Conservation (phyloP, 2,797 vertebrate genomes). For the Huso huso region DNA sequence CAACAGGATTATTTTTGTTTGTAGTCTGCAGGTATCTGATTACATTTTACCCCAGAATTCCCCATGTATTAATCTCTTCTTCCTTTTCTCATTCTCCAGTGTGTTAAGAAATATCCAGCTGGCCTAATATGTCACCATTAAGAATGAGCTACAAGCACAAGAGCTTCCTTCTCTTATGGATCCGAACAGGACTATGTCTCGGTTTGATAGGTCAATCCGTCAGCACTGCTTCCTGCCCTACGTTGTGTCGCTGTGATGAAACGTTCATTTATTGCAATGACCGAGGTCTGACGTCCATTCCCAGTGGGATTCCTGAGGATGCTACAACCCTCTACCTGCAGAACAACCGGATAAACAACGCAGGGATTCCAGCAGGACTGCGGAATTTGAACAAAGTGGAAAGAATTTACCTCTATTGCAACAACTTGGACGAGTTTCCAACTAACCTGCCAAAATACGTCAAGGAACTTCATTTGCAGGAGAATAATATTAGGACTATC, state of each 20-base stretch:
- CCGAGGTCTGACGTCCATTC: constrained; percentile 93
- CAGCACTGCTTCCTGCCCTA: constrained; percentile 86
- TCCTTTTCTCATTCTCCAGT: constrained; percentile 56
- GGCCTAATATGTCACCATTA: constrained; percentile 62
- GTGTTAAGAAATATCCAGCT: constrained; percentile 61
- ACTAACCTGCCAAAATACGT: constrained; percentile 90
- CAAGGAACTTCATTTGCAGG: constrained; percentile 96
- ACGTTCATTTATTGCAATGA: constrained; percentile 99
- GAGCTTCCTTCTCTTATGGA: constrained; percentile 83
- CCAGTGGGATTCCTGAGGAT: constrained; percentile 85
- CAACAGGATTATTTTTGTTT: background rate
- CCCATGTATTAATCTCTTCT: constrained; percentile 49
- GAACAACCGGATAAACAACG: constrained; percentile 98
- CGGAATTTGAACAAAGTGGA: constrained; percentile 82
- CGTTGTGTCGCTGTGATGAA: constrained; percentile 86
- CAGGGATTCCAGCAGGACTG: constrained; percentile 89
- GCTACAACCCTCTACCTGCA: constrained; percentile 97
- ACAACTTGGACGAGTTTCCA: constrained; percentile 97
- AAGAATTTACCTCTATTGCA: constrained; percentile 97
- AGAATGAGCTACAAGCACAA: constrained; percentile 87
- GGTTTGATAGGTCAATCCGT: constrained; percentile 76
- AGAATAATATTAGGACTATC: constrained; percentile 97
- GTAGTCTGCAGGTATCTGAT: background rate
- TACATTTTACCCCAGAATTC: constrained; percentile 16
- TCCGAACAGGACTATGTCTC: constrained; percentile 85